Base-by-base conservation (phyloP, 2,888 invertebrate species). In the Acanthosepion esculentum region DNA sequence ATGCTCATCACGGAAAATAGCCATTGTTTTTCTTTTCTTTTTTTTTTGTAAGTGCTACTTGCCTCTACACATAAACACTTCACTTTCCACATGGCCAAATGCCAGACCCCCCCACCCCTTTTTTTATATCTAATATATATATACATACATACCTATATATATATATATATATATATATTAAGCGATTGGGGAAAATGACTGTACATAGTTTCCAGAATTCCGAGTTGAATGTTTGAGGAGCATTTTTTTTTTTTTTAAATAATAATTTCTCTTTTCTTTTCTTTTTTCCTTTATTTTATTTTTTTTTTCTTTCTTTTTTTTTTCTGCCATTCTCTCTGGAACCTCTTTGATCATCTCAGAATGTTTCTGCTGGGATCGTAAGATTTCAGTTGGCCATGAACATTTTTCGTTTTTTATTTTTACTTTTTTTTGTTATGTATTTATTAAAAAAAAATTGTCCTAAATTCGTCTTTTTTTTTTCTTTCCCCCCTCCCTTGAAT, bases 381-480 rank as follows among this genome's bases (percentile, higher is more conserved):
- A n/a, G 78, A 78, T 78, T 78, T 78, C n/a, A 78, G 78, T 33
- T 78, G 78, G 33, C 78, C 78, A 78, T 15, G 12, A n/a, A 59
- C 59, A 59, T 59, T 59, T 59, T 59, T 59, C 23, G 20, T 78
- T 78, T 78, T 33, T 78, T 78, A 0, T 78, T 78, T 33, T 78
- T 78, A 41, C 33, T 78, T 78, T 78, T 78, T 12, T 78, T 10
- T 78, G 78, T 78, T 78, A 78, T 78, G 78, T 78, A n/a, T 78
- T 78, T 78, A 78, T 78, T 78, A 78, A 78, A 78, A 64, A 41
- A 78, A 78, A 78, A 78, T 59, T 78, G 78, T 78, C 78, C 78
- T 78, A n/a, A 78, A 78, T n/a, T n/a, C 12, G 12, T 78, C 78
- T 78, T n/a, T 78, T 15, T n/a, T 78, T 78, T 20, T 0, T 0